Conservation (phyloP, 2,888 invertebrate species). For the Lumbricus terrestris region DNA sequence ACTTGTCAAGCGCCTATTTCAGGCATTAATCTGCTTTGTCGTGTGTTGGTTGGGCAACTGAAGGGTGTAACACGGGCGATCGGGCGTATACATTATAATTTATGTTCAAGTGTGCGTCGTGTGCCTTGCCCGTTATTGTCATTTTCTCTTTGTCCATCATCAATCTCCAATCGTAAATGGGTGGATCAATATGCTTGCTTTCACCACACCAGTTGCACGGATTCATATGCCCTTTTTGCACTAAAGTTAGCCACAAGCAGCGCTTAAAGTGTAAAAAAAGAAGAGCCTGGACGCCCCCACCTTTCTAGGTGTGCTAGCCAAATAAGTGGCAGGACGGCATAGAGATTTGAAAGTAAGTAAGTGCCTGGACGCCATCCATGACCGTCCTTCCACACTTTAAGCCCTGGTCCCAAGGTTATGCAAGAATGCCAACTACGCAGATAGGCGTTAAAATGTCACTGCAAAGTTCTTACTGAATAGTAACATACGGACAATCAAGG, state of each 20-base stretch:
- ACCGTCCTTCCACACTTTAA: no score
- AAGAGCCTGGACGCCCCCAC: no score
- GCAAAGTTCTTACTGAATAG: not conserved
- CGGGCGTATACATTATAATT: not conserved
- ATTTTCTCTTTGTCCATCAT: not conserved
- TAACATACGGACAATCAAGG: not conserved
- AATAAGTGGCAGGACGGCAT: no score
- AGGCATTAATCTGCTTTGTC: not conserved
- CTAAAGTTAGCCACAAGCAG: not conserved
- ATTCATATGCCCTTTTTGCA: not conserved
- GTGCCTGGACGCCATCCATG: no score
- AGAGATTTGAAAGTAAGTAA: no score
- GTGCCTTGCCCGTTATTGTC: not conserved
- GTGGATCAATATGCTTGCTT: not conserved
- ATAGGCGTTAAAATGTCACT: not conserved
- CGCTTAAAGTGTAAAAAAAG: no score
- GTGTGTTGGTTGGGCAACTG: not conserved
- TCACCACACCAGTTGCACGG: not conserved
- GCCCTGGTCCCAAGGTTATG: no score
- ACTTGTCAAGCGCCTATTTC: not conserved
- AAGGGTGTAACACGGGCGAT: not conserved
- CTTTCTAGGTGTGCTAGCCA: no score
- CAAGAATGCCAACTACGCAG: not conserved
- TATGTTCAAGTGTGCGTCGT: not conserved
- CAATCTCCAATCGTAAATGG: not conserved